phyloP scores from a whole-genome alignment of 2,888 invertebrate genomes.

The Meloe dianella region DNA sequence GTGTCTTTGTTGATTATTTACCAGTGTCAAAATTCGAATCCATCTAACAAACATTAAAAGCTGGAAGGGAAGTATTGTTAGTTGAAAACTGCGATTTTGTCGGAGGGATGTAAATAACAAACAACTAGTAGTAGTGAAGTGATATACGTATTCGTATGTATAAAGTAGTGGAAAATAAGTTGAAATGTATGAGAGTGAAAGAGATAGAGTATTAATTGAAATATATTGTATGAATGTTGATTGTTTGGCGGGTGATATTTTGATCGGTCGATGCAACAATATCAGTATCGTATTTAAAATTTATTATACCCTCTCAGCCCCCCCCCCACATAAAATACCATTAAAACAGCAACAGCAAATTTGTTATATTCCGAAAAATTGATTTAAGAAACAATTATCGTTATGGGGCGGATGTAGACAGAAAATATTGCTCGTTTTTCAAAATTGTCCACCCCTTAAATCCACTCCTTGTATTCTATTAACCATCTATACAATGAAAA shows the following conservation, averaged over 20 bases:
- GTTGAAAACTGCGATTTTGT: slow-evolving; percentile 3
- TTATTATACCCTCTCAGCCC: not conserved
- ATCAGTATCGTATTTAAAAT: not conserved
- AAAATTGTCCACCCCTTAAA: not conserved
- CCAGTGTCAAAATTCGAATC: not conserved
- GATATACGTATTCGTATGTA: slow-evolving; percentile 41
- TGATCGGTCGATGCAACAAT: slow-evolving; percentile 24
- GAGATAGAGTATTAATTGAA: slow-evolving; percentile 56
- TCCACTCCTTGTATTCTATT: not conserved
- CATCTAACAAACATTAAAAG: slow-evolving; percentile 2
- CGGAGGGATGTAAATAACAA: slow-evolving; percentile 56
- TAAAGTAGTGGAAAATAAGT: not conserved
- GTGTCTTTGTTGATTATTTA: not conserved
- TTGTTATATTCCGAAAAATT: not conserved
- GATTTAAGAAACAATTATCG: not conserved
- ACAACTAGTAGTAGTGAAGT: slow-evolving; percentile 59
- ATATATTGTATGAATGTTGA: slow-evolving; percentile 58
- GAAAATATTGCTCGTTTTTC: not conserved
- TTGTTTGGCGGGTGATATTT: slow-evolving; percentile 47
- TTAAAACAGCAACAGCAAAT: not conserved
- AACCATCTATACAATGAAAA: not conserved
- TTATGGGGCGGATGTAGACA: not conserved
- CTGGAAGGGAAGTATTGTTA: not conserved
- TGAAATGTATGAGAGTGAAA: slow-evolving; percentile 37
- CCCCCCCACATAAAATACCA: no score